Conservation (phyloP, 2,888 invertebrate genomes). For the Psylliodes chrysocephalus region DNA sequence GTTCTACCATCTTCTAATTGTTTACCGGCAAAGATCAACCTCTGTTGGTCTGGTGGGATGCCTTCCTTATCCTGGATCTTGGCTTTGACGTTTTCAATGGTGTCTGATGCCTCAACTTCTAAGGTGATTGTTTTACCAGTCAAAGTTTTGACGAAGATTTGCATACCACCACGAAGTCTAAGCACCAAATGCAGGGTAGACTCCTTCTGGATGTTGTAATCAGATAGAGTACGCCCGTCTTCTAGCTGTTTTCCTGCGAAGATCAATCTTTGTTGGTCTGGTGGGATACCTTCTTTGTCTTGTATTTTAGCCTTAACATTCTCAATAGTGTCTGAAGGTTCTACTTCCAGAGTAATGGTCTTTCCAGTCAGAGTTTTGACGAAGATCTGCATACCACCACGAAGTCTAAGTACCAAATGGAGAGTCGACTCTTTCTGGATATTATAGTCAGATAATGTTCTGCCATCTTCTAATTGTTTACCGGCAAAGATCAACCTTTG, state of each 20-base stretch:
- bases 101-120: conserved; percentile 90
- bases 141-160: conserved; percentile 95
- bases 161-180: conserved; percentile 95
- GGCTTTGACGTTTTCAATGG: conserved; percentile 93
- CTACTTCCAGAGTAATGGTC: conserved; percentile 90
- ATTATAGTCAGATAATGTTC: conserved; percentile 74
- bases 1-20: conserved; percentile 92
- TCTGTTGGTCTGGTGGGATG: conserved; percentile 70
- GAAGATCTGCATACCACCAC: conserved; percentile 85
- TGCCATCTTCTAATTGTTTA: conserved; percentile 76
- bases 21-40: conserved; percentile 91
- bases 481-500: conserved; percentile 74
- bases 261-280: conserved; percentile 88
- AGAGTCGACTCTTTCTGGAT: conserved; percentile 73
- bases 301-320: conserved; percentile 94
- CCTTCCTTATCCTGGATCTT: conserved; percentile 81
- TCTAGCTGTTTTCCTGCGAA: conserved; percentile 94
- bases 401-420: conserved; percentile 67
- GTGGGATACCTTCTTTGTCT: conserved; percentile 90
- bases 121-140: conserved; percentile 94
- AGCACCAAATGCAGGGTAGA: conserved; percentile 94
- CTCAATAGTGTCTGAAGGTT: conserved; percentile 91
- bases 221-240: conserved; percentile 90
- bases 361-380: conserved; percentile 93
- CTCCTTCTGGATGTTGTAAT: conserved; percentile 94